phyloP scores from a whole-genome alignment of 1,140 invertebrate genomes.

The Drosophila auraria region DNA sequence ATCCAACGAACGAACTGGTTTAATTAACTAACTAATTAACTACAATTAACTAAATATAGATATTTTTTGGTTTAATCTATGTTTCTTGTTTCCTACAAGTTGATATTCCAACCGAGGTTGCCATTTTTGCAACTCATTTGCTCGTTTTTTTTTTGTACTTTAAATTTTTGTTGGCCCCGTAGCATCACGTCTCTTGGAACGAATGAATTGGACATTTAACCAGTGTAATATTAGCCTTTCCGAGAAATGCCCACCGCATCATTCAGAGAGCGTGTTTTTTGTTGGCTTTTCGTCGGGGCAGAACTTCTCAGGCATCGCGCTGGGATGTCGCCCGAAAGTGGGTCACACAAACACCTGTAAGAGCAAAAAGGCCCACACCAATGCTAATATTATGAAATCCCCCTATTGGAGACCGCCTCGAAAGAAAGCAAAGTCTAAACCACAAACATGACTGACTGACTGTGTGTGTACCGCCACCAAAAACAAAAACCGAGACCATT shows the following conservation, averaged over 20 bases:
- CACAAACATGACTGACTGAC: constrained; percentile 49
- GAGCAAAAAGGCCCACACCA: constrained; percentile 57
- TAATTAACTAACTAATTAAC: too few species aligned
- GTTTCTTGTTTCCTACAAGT: neutral
- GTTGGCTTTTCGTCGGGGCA: constrained; percentile 38
- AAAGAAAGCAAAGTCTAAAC: constrained; percentile 52
- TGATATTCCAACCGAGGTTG: neutral
- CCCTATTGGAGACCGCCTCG: constrained; percentile 26
- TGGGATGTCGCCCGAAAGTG: constrained; percentile 43
- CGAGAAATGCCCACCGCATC: constrained; percentile 62
- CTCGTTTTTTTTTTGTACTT: neutral
- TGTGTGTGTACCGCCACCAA: constrained; percentile 32
- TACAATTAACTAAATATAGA: neutral
- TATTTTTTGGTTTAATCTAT: neutral
- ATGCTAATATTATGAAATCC: constrained; percentile 79
- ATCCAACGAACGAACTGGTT: neutral
- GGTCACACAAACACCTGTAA: constrained; percentile 75
- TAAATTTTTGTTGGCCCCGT: neutral
- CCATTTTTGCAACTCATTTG: constrained; percentile 1
- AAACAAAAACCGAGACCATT: constrained; percentile 54
- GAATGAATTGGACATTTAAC: constrained; percentile 35
- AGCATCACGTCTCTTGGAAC: constrained; percentile 11
- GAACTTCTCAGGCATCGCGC: constrained; percentile 68
- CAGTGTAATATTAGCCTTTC: constrained; percentile 60
- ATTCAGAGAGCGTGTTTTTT: constrained; percentile 49